Conservation (phyloP, 2,888 invertebrate species). For the Latrodectus hesperus region DNA sequence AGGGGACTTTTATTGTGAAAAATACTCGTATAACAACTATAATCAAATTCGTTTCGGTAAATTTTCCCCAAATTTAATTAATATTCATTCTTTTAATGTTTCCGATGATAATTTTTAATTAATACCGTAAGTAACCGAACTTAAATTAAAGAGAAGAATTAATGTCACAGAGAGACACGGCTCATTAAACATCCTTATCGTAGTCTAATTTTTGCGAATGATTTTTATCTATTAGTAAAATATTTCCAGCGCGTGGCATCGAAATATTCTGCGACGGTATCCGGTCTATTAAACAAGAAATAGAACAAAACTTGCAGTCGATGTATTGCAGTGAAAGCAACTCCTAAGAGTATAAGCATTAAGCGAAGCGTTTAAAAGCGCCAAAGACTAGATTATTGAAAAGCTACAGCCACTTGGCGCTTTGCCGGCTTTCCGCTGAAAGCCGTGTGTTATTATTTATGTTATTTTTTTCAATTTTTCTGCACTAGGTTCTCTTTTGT, state of each 20-base stretch:
- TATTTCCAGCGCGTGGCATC: too few relatives aligned
- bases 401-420: slow-evolving; percentile 33
- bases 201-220: not conserved
- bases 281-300: slow-evolving; percentile 10
- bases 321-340: slow-evolving; percentile 28
- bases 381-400: not conserved
- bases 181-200: too few relatives aligned
- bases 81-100: too few relatives aligned
- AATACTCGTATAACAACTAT: too few relatives aligned
- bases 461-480: slow-evolving; percentile 17
- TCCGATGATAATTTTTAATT: too few relatives aligned
- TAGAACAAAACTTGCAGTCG: slow-evolving; percentile 20
- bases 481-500: not conserved
- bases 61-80: too few relatives aligned
- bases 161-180: too few relatives aligned
- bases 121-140: too few relatives aligned
- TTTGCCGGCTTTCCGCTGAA: slow-evolving; percentile 30
- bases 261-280: not conserved
- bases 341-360: slow-evolving; percentile 17
- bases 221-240: not conserved
- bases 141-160: too few relatives aligned
- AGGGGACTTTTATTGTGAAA: too few relatives aligned
- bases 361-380: slow-evolving; percentile 46
- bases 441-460: slow-evolving; percentile 4
- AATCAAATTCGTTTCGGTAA: too few relatives aligned